Conservation (phyloP, 2,888 invertebrate genomes). For the Adelphocoris suturalis region DNA sequence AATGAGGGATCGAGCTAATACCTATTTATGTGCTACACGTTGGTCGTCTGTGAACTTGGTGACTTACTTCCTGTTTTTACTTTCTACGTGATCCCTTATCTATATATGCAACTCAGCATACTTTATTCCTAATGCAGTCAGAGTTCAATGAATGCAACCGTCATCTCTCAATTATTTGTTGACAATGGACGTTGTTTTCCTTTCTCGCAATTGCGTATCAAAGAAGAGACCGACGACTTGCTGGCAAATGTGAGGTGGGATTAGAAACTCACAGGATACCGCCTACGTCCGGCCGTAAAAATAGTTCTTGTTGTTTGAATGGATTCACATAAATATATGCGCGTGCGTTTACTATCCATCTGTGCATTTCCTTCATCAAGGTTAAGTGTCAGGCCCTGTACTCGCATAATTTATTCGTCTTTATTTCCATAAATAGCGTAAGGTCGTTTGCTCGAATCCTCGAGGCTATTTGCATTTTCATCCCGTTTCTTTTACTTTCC, state of each 20-base stretch:
- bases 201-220: no score
- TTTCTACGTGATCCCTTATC: no score
- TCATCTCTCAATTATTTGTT: no score
- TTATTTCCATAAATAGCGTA: constrained; percentile 14
- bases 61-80: no score
- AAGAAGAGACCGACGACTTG: not conserved
- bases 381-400: constrained; percentile 14
- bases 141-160: no score
- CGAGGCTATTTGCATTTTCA: not conserved
- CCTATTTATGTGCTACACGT: no score
- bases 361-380: not conserved
- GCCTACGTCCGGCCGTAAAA: not conserved
- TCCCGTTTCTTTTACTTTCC: not conserved
- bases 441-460: not conserved
- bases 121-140: no score
- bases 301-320: not conserved
- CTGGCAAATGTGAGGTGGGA: not conserved
- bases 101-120: no score
- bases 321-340: not conserved
- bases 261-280: not conserved
- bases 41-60: no score
- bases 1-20: no score
- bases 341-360: not conserved
- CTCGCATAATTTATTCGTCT: not conserved
- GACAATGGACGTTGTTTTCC: no score